These are phyloP conservation scores for Nerophis lumbriciformis DNA, from an alignment of 2,113 vertebrate species.

Conservation along the genomic window DNA sequence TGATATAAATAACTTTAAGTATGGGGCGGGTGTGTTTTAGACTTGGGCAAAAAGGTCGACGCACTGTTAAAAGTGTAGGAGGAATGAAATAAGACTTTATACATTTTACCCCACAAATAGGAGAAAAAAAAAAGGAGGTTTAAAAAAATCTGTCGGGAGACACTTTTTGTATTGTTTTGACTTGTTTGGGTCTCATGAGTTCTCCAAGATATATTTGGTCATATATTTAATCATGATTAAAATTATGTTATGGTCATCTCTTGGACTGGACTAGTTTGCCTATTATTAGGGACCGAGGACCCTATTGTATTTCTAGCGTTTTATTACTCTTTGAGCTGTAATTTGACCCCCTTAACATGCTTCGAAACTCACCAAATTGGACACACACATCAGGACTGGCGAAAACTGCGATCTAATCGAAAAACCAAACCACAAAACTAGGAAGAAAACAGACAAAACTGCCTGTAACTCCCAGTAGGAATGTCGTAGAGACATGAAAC, in stretches of 20 bases:
- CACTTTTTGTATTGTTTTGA: slow-evolving; percentile 80
- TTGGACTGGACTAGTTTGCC: slow-evolving; percentile 15
- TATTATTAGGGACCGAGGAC: too few species aligned
- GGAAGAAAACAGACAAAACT: too few species aligned
- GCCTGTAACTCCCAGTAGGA: too few species aligned
- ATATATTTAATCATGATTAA: slow-evolving; percentile 96
- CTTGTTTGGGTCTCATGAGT: slow-evolving; percentile 78
- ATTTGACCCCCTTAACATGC: too few species aligned
- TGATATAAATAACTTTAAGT: slow-evolving; percentile 61
- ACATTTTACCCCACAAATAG: slow-evolving; percentile 44
- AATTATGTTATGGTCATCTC: slow-evolving; percentile 80
- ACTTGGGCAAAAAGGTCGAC: slow-evolving; percentile 43
- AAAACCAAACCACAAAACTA: too few species aligned
- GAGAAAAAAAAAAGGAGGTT: slow-evolving; percentile 25
- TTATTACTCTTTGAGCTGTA: too few species aligned
- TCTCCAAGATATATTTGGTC: slow-evolving; percentile 72
- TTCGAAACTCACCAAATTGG: too few species aligned
- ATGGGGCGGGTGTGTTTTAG: slow-evolving; percentile 37
- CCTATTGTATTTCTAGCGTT: too few species aligned
- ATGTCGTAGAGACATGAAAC: too few species aligned
- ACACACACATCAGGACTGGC: too few species aligned
- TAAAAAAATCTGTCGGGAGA: slow-evolving; percentile 30
- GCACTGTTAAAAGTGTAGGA: slow-evolving; percentile 52
- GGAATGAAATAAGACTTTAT: slow-evolving; percentile 50
- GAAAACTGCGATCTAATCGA: too few species aligned